phyloP scores from a whole-genome alignment of 1,140 invertebrate genomes.

The Branchinecta lindahli region DNA sequence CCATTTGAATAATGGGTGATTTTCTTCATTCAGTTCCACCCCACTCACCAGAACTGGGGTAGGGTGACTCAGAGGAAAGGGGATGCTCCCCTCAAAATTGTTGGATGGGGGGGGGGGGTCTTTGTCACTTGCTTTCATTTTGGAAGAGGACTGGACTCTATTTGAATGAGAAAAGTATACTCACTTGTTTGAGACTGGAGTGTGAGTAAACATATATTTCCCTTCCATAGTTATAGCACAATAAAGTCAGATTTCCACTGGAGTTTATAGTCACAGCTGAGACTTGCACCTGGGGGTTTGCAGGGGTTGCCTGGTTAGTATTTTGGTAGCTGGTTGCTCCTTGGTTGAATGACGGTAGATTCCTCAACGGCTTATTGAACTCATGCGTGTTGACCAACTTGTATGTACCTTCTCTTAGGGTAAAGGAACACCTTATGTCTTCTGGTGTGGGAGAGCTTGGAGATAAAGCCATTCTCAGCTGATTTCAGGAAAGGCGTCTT shows the following conservation, averaged over 20 bases:
- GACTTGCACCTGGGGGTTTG: background rate
- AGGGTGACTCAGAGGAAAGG: too few relatives aligned
- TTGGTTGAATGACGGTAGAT: background rate
- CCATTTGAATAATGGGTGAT: too few relatives aligned
- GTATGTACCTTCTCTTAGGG: background rate
- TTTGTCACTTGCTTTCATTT: too few relatives aligned
- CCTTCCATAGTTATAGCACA: constrained; percentile 3
- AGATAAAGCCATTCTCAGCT: background rate
- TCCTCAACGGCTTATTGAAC: background rate
- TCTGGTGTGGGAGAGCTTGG: background rate
- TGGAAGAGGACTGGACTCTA: too few relatives aligned
- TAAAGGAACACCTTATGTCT: background rate
- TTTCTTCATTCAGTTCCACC: too few relatives aligned
- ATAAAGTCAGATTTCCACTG: background rate
- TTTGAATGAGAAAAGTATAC: background rate
- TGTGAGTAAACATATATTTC: background rate
- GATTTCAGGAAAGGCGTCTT: too few relatives aligned
- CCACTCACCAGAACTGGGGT: too few relatives aligned
- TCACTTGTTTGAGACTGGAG: background rate
- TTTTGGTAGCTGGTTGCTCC: background rate
- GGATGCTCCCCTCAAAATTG: too few relatives aligned
- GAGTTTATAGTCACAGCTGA: background rate
- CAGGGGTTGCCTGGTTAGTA: background rate
- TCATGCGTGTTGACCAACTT: background rate
- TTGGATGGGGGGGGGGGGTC: too few relatives aligned